Evolutionary conservation across 2,113 vertebrate species (phyloP), one percentile per base, ranked within the genome.

Genomic region (Coptodon bakossiorum): DNA sequence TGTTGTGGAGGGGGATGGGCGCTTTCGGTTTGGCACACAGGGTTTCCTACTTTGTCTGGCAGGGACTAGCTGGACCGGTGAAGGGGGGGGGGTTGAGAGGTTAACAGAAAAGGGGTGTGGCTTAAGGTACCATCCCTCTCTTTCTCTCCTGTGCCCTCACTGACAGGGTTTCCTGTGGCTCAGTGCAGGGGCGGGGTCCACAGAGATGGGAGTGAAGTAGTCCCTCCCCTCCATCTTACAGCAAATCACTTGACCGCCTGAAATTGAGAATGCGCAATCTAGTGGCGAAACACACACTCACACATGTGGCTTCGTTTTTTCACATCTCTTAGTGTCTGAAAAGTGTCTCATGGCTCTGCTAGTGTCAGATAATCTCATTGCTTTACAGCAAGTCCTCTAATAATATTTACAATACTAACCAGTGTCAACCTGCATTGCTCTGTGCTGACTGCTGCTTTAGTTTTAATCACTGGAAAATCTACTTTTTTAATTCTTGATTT

Each of bases 31-130:
- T 95, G 91, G 86, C 95, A 93, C 90, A 95, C 94, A 95, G 96
- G 97, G 97, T 96, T 97, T 98, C 96, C 95, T 93, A 92, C 92
- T 86, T 96, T 94, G 93, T 96, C 84, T 94, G 94, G 96, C 96
- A 98, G 96, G 97, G 97, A 96, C 96, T 94, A 91, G 95, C 96
- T 87, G 96, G 96, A 97, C 96, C 94, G 94, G 91, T 93, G 90
- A 66, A 86, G 86, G 81, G 84, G 88, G 80, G 73, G 68, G 91
- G 87, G 91, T 87, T 91, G 94, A 96, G 94, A 95, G 96, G 94
- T 96, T 96, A 96, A 96, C 94, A 94, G 93, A 94, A 95, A 93
- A 92, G 94, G 94, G 96, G 96, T 95, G 96, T 95, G 96, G 96
- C 92, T 80, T 95, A 83, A 94, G 91, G 87, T 94, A 87, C 90